Evolutionary conservation across 2,113 vertebrate species (phyloP), one percentile per base, ranked within the genome.

Genomic region (Alectura lathami): DNA sequence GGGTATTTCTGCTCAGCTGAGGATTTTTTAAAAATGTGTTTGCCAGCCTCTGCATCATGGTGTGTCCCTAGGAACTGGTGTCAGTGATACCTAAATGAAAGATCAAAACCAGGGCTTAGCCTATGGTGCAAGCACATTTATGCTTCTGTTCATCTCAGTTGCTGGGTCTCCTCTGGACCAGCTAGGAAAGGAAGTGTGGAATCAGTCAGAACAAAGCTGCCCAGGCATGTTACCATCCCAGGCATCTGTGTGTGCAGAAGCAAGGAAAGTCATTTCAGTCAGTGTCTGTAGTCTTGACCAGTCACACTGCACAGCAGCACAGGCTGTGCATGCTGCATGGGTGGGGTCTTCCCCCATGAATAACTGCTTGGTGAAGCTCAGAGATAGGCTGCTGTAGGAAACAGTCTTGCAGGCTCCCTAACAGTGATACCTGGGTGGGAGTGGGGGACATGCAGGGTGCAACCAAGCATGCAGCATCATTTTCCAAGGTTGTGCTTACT

Each of bases 401-500:
- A 51, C 13, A 23, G 29, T 78, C 20, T 68, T 82, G 36, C n/a
- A 36, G 16, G 27, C 13, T 56, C 9, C 30, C n/a, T 82, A 16
- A 56, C 38, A 42, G 5, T n/a, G 18, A 88, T n/a, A 83, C 20
- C 11, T 83, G 32, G 15, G 63, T 13, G 18, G 84, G 3, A 50
- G 8, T 26, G 3, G 2, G 6, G 13, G 11, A 9, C 75, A 48
- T 1, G 0, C 6, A 11, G 6, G 6, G 4, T 66, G 17, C 26
- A 89, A n/a, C 3, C 0, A 0, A 73, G 21, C 17, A 11, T 64
- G 40, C 30, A 82, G 67, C 26, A 50, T 47, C 0, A 14, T 47
- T 59, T 74, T 32, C 9, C 18, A 88, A 38, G 26, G 36, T 45
- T 40, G 21, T 47, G 96, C 97, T 96, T 94, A 99, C 99, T 98